Conservation (phyloP, 2,797 vertebrate species). For the Cephalopachus bancanus region DNA sequence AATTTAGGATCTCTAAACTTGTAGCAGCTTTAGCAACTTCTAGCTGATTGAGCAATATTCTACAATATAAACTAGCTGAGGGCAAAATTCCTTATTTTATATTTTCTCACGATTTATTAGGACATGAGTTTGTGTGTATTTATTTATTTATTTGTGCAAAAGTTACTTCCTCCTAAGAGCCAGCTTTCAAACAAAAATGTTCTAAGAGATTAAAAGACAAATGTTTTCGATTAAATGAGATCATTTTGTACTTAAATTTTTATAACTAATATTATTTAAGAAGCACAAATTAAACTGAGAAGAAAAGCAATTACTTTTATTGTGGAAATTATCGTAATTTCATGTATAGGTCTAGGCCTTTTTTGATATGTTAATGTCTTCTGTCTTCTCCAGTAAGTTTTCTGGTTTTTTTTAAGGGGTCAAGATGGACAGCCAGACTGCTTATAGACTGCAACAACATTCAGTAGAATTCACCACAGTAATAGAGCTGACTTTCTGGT, state of each 20-base stretch:
- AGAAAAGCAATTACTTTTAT: background rate
- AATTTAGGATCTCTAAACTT: background rate
- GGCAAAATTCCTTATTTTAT: background rate
- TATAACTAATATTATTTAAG: conserved; percentile 13
- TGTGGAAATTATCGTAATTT: background rate
- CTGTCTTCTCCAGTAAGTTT: background rate
- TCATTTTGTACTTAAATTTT: background rate
- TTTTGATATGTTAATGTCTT: background rate
- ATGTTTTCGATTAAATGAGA: background rate
- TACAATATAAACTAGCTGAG: background rate
- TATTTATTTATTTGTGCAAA: background rate
- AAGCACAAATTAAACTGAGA: background rate
- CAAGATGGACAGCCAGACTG: background rate
- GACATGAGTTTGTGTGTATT: background rate
- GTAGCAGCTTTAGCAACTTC: background rate
- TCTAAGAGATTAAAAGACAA: conserved; percentile 20
- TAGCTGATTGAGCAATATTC: conserved; percentile 14
- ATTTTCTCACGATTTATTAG: background rate
- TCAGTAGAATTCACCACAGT: background rate
- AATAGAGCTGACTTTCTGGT: background rate
- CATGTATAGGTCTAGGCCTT: background rate
- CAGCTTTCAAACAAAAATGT: background rate
- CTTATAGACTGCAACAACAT: background rate
- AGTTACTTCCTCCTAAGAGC: background rate
- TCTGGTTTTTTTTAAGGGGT: background rate